phyloP scores from a whole-genome alignment of 1,140 invertebrate species.

The Sitobion miscanthi region DNA sequence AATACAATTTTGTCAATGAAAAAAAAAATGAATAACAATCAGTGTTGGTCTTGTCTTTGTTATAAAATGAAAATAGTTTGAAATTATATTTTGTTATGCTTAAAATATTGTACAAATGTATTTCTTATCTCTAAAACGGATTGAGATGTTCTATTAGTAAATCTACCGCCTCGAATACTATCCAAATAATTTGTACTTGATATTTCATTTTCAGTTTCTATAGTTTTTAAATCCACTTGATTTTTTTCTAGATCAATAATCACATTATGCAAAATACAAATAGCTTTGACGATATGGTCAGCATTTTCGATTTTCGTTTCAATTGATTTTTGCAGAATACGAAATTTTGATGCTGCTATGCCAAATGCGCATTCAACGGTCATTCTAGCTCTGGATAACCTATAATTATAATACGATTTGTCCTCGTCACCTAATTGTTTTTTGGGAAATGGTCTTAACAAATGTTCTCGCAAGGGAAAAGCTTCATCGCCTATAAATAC shows the following conservation, averaged over 20 bases:
- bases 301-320: too few species aligned
- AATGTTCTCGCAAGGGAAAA: conserved; percentile 61
- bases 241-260: too few species aligned
- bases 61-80: neutral
- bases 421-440: conserved; percentile 58
- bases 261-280: too few species aligned
- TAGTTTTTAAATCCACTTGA: neutral
- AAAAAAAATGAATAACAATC: neutral
- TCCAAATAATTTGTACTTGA: neutral
- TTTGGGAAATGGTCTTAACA: conserved; percentile 61
- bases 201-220: neutral
- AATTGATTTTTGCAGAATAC: too few species aligned
- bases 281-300: too few species aligned
- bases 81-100: neutral
- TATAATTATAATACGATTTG: conserved; percentile 58
- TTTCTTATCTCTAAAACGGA: neutral
- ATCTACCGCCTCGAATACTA: neutral
- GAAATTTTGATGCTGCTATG: too few species aligned
- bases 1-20: neutral
- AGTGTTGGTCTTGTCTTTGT: too few species aligned
- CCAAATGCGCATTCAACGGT: too few species aligned
- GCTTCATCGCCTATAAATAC: conserved; percentile 63
- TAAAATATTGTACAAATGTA: neutral
- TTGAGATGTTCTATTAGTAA: neutral
- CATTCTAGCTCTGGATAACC: too few species aligned